phyloP scores from a whole-genome alignment of 1,140 invertebrate species.

The Babylonia areolata region DNA sequence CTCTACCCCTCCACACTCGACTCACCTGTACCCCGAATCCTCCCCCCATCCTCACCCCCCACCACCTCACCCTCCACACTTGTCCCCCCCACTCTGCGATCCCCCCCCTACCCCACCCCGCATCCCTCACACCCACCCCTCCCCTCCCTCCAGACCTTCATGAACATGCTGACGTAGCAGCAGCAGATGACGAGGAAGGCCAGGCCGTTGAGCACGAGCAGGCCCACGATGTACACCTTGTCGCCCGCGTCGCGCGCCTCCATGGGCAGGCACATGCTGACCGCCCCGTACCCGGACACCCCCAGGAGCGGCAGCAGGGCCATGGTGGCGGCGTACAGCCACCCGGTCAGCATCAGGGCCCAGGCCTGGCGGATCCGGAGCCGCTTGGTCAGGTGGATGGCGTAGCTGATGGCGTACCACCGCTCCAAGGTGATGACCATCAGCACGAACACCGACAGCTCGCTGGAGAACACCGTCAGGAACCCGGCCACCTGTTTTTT shows the following conservation, averaged over 20 bases:
- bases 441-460: constrained; percentile 95
- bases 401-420: constrained; percentile 91
- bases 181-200: constrained; percentile 87
- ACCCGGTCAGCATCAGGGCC: constrained; percentile 94
- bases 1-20: too few relatives aligned
- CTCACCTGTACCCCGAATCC: too few relatives aligned
- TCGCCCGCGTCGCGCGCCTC: constrained; percentile 78
- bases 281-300: constrained; percentile 88
- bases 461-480: constrained; percentile 94
- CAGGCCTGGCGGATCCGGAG: constrained; percentile 82
- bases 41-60: background rate
- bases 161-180: constrained; percentile 89
- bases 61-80: background rate
- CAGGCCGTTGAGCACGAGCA: constrained; percentile 84
- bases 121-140: background rate
- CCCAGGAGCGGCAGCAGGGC: constrained; percentile 89
- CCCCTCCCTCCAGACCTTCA: constrained; percentile 42
- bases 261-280: constrained; percentile 78
- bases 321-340: constrained; percentile 93
- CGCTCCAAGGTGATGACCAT: constrained; percentile 97
- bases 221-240: constrained; percentile 83
- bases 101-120: background rate
- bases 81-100: background rate
- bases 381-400: constrained; percentile 86
- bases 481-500: too few relatives aligned